Base-by-base conservation (phyloP, 2,888 invertebrate genomes). In the Dermolepida albohirtum region DNA sequence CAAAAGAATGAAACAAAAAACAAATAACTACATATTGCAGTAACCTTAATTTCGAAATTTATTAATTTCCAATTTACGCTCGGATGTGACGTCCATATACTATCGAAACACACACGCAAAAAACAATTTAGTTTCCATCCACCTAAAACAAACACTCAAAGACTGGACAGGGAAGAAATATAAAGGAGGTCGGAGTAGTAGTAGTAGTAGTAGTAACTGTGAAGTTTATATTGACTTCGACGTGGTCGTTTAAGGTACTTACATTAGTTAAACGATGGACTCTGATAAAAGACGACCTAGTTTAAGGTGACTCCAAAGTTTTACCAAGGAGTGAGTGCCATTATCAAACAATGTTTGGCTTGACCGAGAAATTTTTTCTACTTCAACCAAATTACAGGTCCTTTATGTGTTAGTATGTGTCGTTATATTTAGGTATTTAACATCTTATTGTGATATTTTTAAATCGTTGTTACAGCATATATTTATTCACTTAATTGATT, bases 261-360 rank as follows among this genome's bases (percentile, higher is more conserved):
- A 22, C 27, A 57, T 57, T 43, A 57, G 55, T 55, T 41, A 55
- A 55, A 12, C 55, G 41, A 55, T 57, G 10, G 29, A 57, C 57
- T 27, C 27, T n/a, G 57, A 44, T 29, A 43, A 27, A 22, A n/a
- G 27, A 29, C 12, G 44, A 57, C 57, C 57, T 57, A 43, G 12
- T 57, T 57, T 22, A 14, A 5, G n/a, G 27, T 27, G 43, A 6
- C 6, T 34, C 10, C 34, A 6, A 57, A 43, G 43, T 43, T 22
- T 34, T 34, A 8, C 34, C 34, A 34, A 16, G 2, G 5, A 17
- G 2, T 17, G 5, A 7, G 7, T 27, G 27, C 27, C 12, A 12
- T 41, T 34, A 39, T 57, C 27, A n/a, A n/a, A n/a, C n/a, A n/a
- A 74, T 75, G 76, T 76, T 74, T 51, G 71, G 73, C 14, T 67